phyloP scores from a whole-genome alignment of 2,888 invertebrate genomes.

The Xestia c-nigrum region DNA sequence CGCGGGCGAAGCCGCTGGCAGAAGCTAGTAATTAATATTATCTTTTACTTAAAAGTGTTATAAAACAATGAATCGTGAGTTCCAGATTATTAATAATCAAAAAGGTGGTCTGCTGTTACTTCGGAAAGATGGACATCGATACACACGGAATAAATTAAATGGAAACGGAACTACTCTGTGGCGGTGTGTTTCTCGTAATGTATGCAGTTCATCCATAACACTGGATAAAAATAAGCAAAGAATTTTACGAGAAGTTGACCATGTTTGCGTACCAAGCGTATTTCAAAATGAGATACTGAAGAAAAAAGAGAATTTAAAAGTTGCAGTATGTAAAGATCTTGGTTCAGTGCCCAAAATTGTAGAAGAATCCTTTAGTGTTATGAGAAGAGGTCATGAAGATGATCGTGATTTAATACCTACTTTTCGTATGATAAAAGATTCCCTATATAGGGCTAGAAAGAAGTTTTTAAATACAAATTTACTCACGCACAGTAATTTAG shows the following conservation, averaged over 20 bases:
- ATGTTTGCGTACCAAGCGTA: too few species aligned
- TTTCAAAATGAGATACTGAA: too few species aligned
- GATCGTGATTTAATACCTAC: background rate
- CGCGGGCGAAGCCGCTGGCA: too few species aligned
- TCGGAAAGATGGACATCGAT: background rate
- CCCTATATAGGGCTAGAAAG: background rate
- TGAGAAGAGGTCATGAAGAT: background rate
- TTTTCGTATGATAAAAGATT: background rate
- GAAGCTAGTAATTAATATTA: too few species aligned
- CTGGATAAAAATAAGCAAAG: background rate
- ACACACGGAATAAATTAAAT: background rate
- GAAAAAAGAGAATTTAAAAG: too few species aligned
- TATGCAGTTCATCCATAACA: background rate
- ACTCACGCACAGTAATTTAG: background rate
- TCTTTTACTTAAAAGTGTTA: background rate
- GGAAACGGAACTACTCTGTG: background rate
- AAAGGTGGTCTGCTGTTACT: background rate
- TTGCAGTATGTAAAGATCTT: too few species aligned
- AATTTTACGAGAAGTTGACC: too few species aligned
- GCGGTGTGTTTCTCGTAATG: background rate
- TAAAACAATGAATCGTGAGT: too few species aligned
- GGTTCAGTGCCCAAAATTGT: too few species aligned
- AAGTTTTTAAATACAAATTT: background rate
- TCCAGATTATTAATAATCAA: background rate
- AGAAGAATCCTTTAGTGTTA: too few species aligned